These are phyloP conservation scores for Anableps anableps DNA, from an alignment of 2,797 vertebrate species.

Conservation along the genomic window DNA sequence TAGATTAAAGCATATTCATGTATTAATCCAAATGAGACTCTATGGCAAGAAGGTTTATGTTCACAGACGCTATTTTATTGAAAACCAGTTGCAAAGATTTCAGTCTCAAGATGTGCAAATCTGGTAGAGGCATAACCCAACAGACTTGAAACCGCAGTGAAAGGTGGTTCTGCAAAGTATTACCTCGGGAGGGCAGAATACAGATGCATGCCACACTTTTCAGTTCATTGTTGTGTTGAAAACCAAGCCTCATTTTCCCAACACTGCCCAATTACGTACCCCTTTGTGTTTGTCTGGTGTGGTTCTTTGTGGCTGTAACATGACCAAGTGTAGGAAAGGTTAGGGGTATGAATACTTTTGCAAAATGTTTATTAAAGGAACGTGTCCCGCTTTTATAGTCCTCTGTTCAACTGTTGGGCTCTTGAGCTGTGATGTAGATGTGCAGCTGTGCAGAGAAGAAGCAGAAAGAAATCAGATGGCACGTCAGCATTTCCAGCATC, in stretches of 20 bases:
- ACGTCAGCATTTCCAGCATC: constrained; percentile 66
- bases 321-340: not conserved
- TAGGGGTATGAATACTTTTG: not conserved
- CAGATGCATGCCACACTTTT: not conserved
- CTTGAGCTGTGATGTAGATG: constrained; percentile 79
- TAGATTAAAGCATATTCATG: not conserved
- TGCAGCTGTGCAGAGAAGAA: constrained; percentile 73
- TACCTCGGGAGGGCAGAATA: not conserved
- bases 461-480: constrained; percentile 66
- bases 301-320: not conserved
- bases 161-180: not conserved
- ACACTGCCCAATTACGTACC: not conserved
- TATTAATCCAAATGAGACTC: not conserved
- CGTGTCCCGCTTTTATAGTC: not conserved
- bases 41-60: not conserved
- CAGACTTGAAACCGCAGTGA: not conserved
- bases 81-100: not conserved
- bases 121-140: not conserved
- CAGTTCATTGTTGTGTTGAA: not conserved
- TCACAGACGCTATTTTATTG: not conserved
- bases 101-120: not conserved
- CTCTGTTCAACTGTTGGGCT: constrained; percentile 31
- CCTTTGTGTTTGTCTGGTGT: not conserved
- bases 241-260: not conserved
- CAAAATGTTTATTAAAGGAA: not conserved